Conservation (phyloP, 2,888 invertebrate species). For the Lasioglossum morio region DNA sequence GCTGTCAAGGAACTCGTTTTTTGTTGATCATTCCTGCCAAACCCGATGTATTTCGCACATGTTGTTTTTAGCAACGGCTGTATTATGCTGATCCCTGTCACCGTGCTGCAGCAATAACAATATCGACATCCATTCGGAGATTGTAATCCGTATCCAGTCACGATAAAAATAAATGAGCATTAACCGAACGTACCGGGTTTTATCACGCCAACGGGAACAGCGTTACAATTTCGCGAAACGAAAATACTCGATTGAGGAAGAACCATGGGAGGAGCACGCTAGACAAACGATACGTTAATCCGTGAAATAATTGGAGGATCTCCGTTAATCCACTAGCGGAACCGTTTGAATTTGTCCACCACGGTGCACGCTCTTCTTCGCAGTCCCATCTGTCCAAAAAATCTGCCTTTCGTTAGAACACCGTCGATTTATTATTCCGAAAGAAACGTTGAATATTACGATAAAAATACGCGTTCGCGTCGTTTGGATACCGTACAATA, state of each 20-base stretch:
- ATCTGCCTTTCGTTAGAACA: conserved; percentile 38
- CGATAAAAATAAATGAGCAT: conserved; percentile 11
- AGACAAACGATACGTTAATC: conserved; percentile 72
- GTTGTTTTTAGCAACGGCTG: neutral
- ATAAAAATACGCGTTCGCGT: neutral
- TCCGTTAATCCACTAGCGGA: conserved; percentile 74
- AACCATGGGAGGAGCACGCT: conserved; percentile 39
- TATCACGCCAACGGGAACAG: conserved; percentile 34
- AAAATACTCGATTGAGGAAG: conserved; percentile 51
- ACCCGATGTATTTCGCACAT: neutral
- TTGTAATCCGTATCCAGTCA: neutral
- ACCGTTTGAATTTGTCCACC: conserved; percentile 60
- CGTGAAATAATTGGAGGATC: conserved; percentile 76
- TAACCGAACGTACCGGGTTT: conserved; percentile 22
- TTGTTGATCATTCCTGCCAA: neutral
- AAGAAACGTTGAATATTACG: neutral
- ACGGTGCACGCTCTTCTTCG: conserved; percentile 2
- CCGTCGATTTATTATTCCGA: conserved; percentile 31
- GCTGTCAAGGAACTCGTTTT: neutral
- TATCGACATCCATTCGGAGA: neutral
- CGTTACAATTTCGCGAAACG: conserved; percentile 57
- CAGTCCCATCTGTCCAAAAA: conserved; percentile 16
- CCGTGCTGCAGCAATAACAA: neutral
- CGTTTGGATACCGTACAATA: neutral
- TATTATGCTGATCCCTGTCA: neutral